A percentile compares a stretch with the other conserved stretches of the same genome.
Evolutionary conservation across 2,797 vertebrate species (phyloP).

Genomic region (Tinamus major): DNA sequence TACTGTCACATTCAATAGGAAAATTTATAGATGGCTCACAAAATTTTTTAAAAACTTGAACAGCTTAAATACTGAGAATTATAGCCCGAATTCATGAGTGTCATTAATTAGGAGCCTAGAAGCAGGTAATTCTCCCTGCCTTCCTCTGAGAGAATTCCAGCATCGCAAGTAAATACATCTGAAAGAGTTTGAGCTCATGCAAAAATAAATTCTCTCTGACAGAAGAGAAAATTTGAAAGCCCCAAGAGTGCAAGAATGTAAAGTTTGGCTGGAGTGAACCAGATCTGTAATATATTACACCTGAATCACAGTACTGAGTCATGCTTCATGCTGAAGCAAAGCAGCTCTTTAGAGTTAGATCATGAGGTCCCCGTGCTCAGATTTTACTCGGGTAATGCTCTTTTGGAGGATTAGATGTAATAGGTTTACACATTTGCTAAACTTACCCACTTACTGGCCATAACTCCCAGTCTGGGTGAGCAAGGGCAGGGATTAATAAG

Average conservation of each 20-base stretch:
- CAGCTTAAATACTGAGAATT: background rate
- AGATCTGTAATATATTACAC: slow-evolving; percentile 31
- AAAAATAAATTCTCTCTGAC: slow-evolving; percentile 43
- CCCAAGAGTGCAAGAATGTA: slow-evolving; percentile 6
- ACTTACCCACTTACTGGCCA: background rate
- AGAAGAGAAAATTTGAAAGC: slow-evolving; percentile 33
- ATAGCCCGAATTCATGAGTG: background rate
- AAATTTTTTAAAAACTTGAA: background rate
- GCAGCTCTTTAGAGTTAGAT: background rate
- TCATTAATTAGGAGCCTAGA: background rate
- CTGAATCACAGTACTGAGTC: slow-evolving; percentile 36
- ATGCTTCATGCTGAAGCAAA: slow-evolving; percentile 29
- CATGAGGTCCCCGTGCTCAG: slow-evolving; percentile 17
- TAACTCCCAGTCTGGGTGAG: background rate
- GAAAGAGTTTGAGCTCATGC: slow-evolving; percentile 11
- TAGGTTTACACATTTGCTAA: background rate
- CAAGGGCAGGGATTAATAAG: background rate
- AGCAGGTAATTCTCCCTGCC: background rate
- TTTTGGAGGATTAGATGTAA: background rate
- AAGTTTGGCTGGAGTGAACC: background rate
- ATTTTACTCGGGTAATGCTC: background rate
- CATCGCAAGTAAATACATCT: background rate
- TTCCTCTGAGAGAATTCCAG: background rate
- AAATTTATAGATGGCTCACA: background rate
- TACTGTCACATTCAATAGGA: background rate